These are phyloP conservation scores for Prionailurus viverrinus DNA, from an alignment of 2,113 vertebrate species.

Conservation along the genomic window DNA sequence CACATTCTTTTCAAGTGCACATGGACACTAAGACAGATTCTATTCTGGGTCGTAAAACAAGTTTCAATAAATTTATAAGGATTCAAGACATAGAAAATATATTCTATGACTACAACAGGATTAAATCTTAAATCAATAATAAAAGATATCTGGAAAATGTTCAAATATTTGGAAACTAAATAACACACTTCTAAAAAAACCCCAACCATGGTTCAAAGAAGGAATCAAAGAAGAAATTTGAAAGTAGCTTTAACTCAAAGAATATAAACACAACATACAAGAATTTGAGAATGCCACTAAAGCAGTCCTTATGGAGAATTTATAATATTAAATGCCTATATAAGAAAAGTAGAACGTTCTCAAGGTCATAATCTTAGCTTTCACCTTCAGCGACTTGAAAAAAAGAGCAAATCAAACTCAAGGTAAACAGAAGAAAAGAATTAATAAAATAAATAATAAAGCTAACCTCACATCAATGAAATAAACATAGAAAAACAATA, in stretches of 20 bases:
- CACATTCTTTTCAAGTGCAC: neutral
- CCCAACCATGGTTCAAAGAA: neutral
- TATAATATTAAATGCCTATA: neutral
- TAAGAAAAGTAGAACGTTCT: neutral
- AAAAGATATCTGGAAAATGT: neutral
- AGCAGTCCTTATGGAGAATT: neutral
- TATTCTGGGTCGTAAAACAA: neutral
- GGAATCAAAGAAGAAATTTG: neutral
- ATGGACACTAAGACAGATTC: neutral
- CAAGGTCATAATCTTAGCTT: neutral
- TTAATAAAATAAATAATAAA: neutral
- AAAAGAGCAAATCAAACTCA: neutral
- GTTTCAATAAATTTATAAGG: neutral
- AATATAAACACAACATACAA: neutral
- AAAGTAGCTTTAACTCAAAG: neutral
- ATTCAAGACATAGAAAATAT: constrained; percentile 13
- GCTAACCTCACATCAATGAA: neutral
- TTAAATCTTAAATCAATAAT: neutral
- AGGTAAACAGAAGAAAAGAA: neutral
- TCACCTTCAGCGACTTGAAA: neutral
- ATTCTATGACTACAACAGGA: neutral
- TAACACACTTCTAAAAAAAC: neutral
- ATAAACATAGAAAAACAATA: neutral
- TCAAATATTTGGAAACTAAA: constrained; percentile 18
- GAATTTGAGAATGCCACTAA: neutral